Evolutionary conservation across 2,797 vertebrate species (phyloP), one percentile per base, ranked within the genome.

Genomic region (Neostethus bicornis): DNA sequence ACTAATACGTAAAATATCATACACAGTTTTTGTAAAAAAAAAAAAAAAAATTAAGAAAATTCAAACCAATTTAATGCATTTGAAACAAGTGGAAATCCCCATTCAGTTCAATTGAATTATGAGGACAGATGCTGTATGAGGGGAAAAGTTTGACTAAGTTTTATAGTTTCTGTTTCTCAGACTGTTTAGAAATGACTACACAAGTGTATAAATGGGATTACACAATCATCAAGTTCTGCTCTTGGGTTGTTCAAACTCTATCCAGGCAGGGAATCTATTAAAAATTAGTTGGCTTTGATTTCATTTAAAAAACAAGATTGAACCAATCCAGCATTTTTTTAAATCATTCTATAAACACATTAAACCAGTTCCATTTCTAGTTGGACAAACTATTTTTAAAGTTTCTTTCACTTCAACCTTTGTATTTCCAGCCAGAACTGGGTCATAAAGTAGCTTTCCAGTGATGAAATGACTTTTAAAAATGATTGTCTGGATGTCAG

Each of bases 401-500:
- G 32, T 9, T 11, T 19, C 8, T 10, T 19, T 3, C 7, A 11
- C 17, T 64, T 23, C 25, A 16, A 14, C 17, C 25, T 45, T 45
- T 51, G 25, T 20, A 44, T 51, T 41, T 10, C 4, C 10, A 6
- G 19, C 20, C 11, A 21, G 11, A 34, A 50, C 19, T 32, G 21
- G 51, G 49, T 17, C 37, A 23, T 12, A 8, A 8, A 12, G 5
- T 31, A 29, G 5, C 35, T 56, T 43, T 52, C 45, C 20, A 26
- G 2, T 32, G 41, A 16, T 47, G 23, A 24, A 32, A 21, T 66
- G 48, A 44, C 38, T 50, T 12, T n/a, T 44, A 23, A 26, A 54
- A 53, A 44, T 49, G 23, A 75, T 31, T 48, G 48, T 44, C 54
- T 51, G 39, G 46, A 55, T 51, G 35, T 43, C 31, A 17, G 44